Base-by-base conservation (phyloP, 2,113 vertebrate species). In the Ptilorrhoa leucosticta region DNA sequence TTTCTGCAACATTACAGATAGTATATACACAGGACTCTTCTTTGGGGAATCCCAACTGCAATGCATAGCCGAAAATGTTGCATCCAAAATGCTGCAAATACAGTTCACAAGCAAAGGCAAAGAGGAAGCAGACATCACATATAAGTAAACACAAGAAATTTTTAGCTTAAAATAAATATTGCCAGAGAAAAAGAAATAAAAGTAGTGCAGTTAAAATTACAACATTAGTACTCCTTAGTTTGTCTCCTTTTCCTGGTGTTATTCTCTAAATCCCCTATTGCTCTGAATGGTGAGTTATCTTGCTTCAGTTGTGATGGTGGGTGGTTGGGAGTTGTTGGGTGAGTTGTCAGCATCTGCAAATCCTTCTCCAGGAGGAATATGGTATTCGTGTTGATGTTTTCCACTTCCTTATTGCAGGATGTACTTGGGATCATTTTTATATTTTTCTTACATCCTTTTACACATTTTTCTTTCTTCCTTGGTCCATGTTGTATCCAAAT, bases 221-320 rank as follows among this genome's bases (percentile, higher is more conserved):
- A 83, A 28, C 3, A 63, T 5, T 11, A 8, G 33, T 10, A 31
- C 2, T 8, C 7, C 4, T 47, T 35, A 44, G 11, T 42, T 89
- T 83, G 21, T 27, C 7, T 19, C 5, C 44, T 84, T 57, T 50
- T 13, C 17, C 11, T 71, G 24, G 6, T 58, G 6, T 40, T 70
- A 7, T 42, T 12, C 27, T 66, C 39, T 28, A 14, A 15, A 73
- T 87, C 14, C 8, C 2, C 18, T 48, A 0, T 15, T 73, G 4
- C 11, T 88, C 19, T 44, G 9, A 12, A 39, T 30, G 16, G 21
- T 50, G 61, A 53, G 5, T n/a, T 37, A 8, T 45, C 26, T 76
- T 13, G 4, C 13, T 72, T 24, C 6, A 2, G 0, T 22, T 23
- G 11, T 45, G 53, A 11, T 33, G 9, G 7, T 66, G 12, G 6